These are phyloP conservation scores for Hoplias malabaricus DNA, from an alignment of 2,113 vertebrate species.

Conservation along the genomic window DNA sequence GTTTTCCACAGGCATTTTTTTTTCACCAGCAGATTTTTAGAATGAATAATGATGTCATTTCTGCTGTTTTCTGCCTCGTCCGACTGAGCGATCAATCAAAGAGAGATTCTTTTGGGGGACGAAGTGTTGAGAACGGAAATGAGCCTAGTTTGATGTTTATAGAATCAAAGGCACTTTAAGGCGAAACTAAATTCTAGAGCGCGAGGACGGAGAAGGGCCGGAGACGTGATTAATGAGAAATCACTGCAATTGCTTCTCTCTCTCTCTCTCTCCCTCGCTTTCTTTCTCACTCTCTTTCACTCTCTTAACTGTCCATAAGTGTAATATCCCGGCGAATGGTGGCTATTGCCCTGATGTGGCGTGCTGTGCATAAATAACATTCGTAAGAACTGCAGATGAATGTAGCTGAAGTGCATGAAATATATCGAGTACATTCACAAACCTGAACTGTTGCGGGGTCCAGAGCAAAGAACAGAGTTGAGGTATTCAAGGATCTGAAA, in stretches of 20 bases:
- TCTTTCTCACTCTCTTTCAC: neutral
- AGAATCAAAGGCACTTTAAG: neutral
- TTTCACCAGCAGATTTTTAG: constrained; percentile 9
- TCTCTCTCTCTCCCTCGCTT: neutral
- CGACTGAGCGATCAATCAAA: constrained; percentile 25
- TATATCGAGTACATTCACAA: constrained; percentile 57
- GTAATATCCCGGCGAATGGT: neutral
- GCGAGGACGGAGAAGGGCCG: neutral
- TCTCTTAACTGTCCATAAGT: neutral
- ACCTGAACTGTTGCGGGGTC: no score
- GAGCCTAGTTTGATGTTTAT: constrained; percentile 28
- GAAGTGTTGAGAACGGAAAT: constrained; percentile 14
- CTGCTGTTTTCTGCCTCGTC: constrained; percentile 14
- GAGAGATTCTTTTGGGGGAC: neutral
- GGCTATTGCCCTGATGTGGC: neutral
- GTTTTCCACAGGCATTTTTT: neutral
- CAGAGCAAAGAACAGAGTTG: no score
- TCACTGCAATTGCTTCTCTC: neutral
- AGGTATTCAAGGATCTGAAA: no score
- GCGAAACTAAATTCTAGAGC: neutral
- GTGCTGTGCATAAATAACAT: neutral
- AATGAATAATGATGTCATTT: constrained; percentile 27
- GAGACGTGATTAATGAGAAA: constrained; percentile 27
- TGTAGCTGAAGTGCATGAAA: constrained; percentile 44
- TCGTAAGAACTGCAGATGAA: neutral